Evolutionary conservation across 2,797 vertebrate genomes (phyloP), one percentile per base, ranked within the genome.

Genomic region (Sebastes diploproa): DNA sequence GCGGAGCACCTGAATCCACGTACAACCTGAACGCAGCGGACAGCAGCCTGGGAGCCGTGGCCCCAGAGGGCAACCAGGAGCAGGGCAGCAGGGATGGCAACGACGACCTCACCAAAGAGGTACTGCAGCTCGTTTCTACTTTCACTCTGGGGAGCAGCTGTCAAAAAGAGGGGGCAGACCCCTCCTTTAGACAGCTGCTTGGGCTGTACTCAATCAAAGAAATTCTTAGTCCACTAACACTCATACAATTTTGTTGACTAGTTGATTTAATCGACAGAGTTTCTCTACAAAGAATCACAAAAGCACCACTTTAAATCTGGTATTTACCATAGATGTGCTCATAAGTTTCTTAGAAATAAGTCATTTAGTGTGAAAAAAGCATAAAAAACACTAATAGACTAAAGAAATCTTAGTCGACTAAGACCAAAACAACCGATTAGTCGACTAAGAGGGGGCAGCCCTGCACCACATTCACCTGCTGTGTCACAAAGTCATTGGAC

Each of bases 81-180:
- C 95, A 94, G 77, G 85, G 89, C 69, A 91, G 82, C 94, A 90
- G 94, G 76, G 91, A 86, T 34, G 96, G 92, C n/a, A 96, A 95
- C 34, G 97, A 96, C 78, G 97, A 99, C 85, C 95, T 99, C 89
- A 98, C 96, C 82, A 99, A 99, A 95, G 98, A 99, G 98, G 98
- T 99, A 97, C 86, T 30, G 68, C 62, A 9, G 29, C 60, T n/a
- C 6, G 34, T 75, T 72, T 71, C 30, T 55, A 5, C 29, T 52
- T 72, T 74, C 20, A 54, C 16, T 70, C 42, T 71, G 46, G 52
- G 68, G 30, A 64, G 29, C 46, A 65, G 14, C 52, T 70, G 25
- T 77, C 23, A 50, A 29, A 73, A 30, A 4, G 5, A 38, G 34
- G n/a, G 12, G 14, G 4, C 11, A 23, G 11, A 27, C 32, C 4